Conservation (phyloP, 2,113 vertebrate species). For the Chroicocephalus ridibundus region DNA sequence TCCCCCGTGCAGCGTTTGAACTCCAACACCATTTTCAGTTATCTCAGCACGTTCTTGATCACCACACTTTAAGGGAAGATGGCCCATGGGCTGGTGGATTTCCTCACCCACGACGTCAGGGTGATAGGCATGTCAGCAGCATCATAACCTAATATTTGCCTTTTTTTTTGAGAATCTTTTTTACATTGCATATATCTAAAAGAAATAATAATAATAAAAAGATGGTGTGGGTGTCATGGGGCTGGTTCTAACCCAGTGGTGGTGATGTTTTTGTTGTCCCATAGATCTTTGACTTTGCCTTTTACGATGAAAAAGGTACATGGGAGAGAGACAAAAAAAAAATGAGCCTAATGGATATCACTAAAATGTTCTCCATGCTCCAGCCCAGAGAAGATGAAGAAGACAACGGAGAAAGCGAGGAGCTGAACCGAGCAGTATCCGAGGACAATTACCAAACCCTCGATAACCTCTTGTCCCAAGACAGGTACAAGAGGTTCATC, state of each 20-base stretch:
- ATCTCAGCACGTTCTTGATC: rapidly evolving
- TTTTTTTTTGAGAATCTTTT: background rate
- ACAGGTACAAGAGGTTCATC: constrained; percentile 80
- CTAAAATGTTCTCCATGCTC: constrained; percentile 92
- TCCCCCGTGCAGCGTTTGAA: rapidly evolving
- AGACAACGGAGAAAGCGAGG: constrained; percentile 63
- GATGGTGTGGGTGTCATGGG: background rate
- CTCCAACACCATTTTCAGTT: background rate
- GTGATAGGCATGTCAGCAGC: background rate
- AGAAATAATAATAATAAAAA: rapidly evolving
- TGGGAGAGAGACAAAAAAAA: constrained; percentile 52
- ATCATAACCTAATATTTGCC: background rate
- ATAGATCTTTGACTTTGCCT: constrained; percentile 10
- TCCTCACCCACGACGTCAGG: rapidly evolving
- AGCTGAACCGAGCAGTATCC: constrained; percentile 80
- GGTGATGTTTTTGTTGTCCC: background rate
- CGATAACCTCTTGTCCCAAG: constrained; percentile 79
- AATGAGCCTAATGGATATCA: constrained; percentile 93
- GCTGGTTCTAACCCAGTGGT: background rate
- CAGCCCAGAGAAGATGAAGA: constrained; percentile 82
- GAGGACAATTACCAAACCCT: constrained; percentile 77
- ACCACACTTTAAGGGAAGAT: rapidly evolving
- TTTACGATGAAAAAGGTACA: constrained; percentile 63
- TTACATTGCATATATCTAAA: rapidly evolving
- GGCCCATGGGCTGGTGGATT: rapidly evolving